Base-by-base conservation (phyloP, 2,113 vertebrate species). In the Callospermophilus lateralis region DNA sequence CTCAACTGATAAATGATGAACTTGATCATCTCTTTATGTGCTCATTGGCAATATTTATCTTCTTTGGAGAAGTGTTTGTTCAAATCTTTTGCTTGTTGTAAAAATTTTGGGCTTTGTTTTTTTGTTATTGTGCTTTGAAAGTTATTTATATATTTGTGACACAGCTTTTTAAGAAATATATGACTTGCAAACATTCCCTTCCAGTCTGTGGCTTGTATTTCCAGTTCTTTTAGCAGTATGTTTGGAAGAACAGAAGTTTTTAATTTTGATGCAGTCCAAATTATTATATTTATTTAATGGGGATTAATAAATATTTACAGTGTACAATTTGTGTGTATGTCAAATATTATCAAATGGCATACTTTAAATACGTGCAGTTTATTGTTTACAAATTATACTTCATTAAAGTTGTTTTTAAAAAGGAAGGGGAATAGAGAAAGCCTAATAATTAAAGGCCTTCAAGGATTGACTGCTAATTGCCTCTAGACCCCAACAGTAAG, bases 281-380 rank as follows among this genome's bases (percentile, higher is more conserved):
- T 78, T 85, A 70, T 65, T 37, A 55, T 73, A 73, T 78, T 84
- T 79, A 61, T 80, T 90, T 83, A 95, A 45, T 51, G 34, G 13
- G 13, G 24, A 12, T 93, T 77, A 42, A 9, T 34, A 68, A 80
- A 70, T 42, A 80, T 53, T 68, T 80, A 55, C 12, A 90, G 12
- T 51, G 13, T 30, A 65, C 6, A 53, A 42, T 88, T 77, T 48
- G 45, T 24, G 68, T 19, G 39, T 28, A 39, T 73, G 30, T 79
- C 19, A 79, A 37, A 51, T 80, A 17, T 77, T 84, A 51, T 42
- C 28, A 68, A 68, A 28, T 30, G 70, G 3, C 77, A 20, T 28
- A 39, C 10, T 84, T 93, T 95, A 53, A 70, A 42, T 84, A 79
- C 26, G 22, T 63, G 16, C 15, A 63, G 8, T 63, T 87, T 84